These are phyloP conservation scores for Hirtodrosophila histrioides DNA, from an alignment of 2,888 invertebrate species.

Conservation along the genomic window DNA sequence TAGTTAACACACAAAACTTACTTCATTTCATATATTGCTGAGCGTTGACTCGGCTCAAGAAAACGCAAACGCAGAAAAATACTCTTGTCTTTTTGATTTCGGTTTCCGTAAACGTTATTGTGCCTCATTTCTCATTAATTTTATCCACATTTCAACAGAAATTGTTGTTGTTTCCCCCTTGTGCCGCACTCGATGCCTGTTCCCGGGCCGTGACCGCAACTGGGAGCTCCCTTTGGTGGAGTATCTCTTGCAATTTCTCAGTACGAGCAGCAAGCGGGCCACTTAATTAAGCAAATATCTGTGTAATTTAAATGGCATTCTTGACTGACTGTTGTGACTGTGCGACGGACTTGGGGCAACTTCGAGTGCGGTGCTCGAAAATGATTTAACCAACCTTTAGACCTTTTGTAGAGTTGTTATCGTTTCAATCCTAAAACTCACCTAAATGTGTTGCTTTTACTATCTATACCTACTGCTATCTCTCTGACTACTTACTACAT, in stretches of 20 bases:
- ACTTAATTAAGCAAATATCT: constrained; percentile 75
- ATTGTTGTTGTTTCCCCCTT: constrained; percentile 74
- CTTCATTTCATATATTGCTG: too few species aligned
- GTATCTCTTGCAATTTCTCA: constrained; percentile 58
- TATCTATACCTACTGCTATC: constrained; percentile 17
- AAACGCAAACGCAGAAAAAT: constrained; percentile 44
- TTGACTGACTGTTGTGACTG: constrained; percentile 11
- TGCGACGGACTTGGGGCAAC: constrained; percentile 16
- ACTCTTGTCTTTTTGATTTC: constrained; percentile 53
- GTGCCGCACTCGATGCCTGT: constrained; percentile 63
- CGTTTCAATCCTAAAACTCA: constrained; percentile 47
- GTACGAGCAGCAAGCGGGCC: constrained; percentile 38
- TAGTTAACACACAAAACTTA: constrained; percentile 38
- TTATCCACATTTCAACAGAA: constrained; percentile 69
- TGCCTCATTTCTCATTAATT: constrained; percentile 50
- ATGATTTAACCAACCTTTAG: constrained; percentile 44
- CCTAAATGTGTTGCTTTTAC: constrained; percentile 70
- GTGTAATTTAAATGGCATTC: constrained; percentile 69
- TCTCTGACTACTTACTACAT: constrained; percentile 32
- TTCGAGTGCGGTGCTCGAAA: constrained; percentile 58
- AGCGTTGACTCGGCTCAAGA: neutral
- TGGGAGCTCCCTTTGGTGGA: constrained; percentile 41
- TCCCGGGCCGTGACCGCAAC: constrained; percentile 13
- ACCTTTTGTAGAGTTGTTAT: constrained; percentile 60
- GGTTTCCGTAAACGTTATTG: constrained; percentile 39